phyloP scores from a whole-genome alignment of 2,113 vertebrate genomes.

The Hippocampus guttulatus region DNA sequence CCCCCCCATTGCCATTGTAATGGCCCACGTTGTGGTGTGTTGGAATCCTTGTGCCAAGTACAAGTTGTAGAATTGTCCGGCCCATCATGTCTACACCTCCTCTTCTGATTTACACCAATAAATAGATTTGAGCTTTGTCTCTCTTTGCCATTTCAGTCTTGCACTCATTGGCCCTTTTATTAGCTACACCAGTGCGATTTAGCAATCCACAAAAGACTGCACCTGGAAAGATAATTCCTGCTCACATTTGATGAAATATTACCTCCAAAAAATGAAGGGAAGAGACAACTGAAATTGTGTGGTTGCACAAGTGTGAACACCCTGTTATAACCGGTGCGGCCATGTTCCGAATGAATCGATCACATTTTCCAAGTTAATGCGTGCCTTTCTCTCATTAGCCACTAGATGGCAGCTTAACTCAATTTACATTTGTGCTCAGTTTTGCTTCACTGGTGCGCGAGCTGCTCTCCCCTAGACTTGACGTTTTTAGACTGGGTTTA shows the following conservation, averaged over 20 bases:
- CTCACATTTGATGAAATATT: no score
- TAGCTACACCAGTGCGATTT: neutral
- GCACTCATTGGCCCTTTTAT: constrained; percentile 2
- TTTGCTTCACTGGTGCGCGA: neutral
- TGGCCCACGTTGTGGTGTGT: neutral
- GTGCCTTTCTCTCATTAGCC: neutral
- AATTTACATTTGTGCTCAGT: neutral
- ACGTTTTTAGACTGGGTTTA: neutral
- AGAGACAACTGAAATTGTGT: no score
- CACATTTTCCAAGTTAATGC: no score
- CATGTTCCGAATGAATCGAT: no score
- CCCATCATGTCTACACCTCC: constrained; percentile 20
- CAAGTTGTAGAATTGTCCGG: constrained; percentile 4
- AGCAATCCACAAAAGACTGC: neutral
- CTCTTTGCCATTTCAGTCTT: constrained; percentile 7
- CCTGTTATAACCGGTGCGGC: no score
- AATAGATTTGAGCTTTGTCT: constrained; percentile 59
- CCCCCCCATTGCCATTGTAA: constrained; percentile 12
- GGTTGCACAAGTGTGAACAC: no score
- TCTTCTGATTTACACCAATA: constrained; percentile 63
- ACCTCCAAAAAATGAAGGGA: no score
- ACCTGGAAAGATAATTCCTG: neutral
- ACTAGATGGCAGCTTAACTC: constrained; percentile 47
- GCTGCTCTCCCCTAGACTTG: constrained; percentile 24
- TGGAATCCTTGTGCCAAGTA: neutral